These are phyloP conservation scores for Seriola rivoliana DNA, from an alignment of 2,113 vertebrate species.

Conservation along the genomic window DNA sequence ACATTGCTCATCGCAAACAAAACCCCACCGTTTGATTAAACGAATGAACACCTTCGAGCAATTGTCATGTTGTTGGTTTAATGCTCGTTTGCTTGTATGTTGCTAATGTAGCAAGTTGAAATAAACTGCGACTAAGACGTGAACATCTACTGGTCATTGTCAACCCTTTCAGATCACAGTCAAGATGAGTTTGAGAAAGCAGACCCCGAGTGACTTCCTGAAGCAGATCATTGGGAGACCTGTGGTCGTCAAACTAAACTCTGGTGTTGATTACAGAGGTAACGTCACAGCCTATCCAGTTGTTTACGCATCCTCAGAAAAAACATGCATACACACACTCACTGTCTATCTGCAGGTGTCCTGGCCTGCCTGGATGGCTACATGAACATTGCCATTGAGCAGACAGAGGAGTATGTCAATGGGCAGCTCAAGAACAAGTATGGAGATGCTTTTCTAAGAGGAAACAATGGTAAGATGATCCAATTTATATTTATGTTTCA, in stretches of 20 bases:
- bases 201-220: conserved; percentile 98
- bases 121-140: no score
- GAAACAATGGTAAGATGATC: conserved; percentile 93
- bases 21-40: fast-evolving
- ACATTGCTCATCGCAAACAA: fast-evolving
- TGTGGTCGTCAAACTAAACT: conserved; percentile 98
- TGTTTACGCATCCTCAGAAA: background rate
- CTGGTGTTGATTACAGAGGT: conserved; percentile 99
- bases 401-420: conserved; percentile 99
- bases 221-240: conserved; percentile 99
- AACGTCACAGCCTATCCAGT: background rate
- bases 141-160: background rate
- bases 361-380: conserved; percentile 98
- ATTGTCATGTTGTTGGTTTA: no score
- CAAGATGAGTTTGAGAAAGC: conserved; percentile 97
- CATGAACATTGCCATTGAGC: conserved; percentile 99
- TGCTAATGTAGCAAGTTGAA: conserved; percentile 29
- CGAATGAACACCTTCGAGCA: fast-evolving
- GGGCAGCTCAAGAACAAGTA: conserved; percentile 99
- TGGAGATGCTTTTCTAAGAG: conserved; percentile 97
- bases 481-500: background rate
- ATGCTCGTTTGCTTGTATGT: background rate
- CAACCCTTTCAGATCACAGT: conserved; percentile 32
- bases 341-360: conserved; percentile 86
- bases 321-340: background rate